Percentiles rank a stretch among this genome's conserved stretches.
These are phyloP conservation scores for Sciurus vulgaris DNA, from an alignment of 2,797 vertebrate species.

Conservation along the genomic window DNA sequence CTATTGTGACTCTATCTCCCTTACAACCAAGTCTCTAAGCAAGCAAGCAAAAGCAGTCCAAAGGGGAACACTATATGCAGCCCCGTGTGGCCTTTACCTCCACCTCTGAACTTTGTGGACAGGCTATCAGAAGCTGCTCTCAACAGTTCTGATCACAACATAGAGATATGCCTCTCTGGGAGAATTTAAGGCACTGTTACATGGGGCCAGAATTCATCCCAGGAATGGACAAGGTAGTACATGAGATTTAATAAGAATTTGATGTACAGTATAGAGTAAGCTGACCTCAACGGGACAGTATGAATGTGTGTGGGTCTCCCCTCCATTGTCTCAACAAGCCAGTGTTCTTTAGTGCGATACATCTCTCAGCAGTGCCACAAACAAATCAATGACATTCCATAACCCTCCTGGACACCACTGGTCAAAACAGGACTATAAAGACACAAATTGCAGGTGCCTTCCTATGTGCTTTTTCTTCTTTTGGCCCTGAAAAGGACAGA, in stretches of 20 bases:
- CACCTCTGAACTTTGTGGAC: not conserved
- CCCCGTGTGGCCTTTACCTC: not conserved
- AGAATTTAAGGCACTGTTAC: not conserved
- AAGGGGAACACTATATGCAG: not conserved
- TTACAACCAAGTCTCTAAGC: not conserved
- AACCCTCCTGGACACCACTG: not conserved
- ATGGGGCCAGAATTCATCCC: not conserved
- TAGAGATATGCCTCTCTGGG: not conserved
- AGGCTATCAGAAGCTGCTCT: not conserved
- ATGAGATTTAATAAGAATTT: not conserved
- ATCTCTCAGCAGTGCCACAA: not conserved
- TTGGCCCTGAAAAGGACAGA: not conserved
- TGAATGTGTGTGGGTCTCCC: rapidly evolving
- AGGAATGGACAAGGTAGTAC: not conserved
- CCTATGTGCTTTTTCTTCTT: not conserved
- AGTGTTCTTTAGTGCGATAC: not conserved
- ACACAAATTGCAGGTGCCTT: not conserved
- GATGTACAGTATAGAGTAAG: not conserved
- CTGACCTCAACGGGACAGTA: not conserved
- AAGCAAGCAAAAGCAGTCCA: not conserved
- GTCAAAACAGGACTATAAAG: not conserved
- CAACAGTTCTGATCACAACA: not conserved
- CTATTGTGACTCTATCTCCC: constrained; percentile 56
- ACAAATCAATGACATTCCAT: not conserved
- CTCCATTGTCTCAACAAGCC: not conserved